Conservation (phyloP, 2,888 invertebrate genomes). For the Synanthedon tipuliformis region DNA sequence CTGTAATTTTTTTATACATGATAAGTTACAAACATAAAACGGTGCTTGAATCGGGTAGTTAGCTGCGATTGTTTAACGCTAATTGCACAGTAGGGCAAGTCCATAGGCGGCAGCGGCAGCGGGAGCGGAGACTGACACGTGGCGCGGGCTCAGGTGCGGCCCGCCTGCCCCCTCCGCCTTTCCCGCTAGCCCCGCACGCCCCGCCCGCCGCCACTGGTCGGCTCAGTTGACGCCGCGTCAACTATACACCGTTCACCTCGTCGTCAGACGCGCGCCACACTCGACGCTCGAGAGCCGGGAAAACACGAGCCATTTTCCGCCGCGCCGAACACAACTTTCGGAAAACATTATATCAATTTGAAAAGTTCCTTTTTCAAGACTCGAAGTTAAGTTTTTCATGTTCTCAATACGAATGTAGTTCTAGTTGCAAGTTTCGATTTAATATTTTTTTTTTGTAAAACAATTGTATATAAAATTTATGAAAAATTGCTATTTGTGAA, state of each 20-base stretch:
- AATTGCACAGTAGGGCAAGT: neutral
- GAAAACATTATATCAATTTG: conserved; percentile 27
- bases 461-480: conserved; percentile 3
- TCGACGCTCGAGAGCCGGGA: conserved; percentile 67
- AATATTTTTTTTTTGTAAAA: conserved; percentile 2
- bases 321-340: conserved; percentile 53
- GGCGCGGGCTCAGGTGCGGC: conserved; percentile 57
- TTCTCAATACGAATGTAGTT: neutral
- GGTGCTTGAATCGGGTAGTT: conserved; percentile 46
- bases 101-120: conserved; percentile 20
- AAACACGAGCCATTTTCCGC: conserved; percentile 64
- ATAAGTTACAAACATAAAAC: conserved; percentile 40
- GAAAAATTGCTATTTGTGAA: conserved; percentile 16
- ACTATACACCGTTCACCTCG: conserved; percentile 40
- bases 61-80: conserved; percentile 33
- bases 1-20: too few relatives aligned
- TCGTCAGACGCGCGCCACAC: conserved; percentile 60
- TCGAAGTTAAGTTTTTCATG: neutral
- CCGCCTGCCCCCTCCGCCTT: conserved; percentile 43
- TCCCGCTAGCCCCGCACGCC: conserved; percentile 16
- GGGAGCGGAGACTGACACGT: conserved; percentile 26
- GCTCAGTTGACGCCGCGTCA: conserved; percentile 17
- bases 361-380: conserved; percentile 11
- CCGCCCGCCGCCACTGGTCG: conserved; percentile 27
- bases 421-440: neutral